Conservation (phyloP, 2,797 vertebrate species). For the Podargus strigoides region DNA sequence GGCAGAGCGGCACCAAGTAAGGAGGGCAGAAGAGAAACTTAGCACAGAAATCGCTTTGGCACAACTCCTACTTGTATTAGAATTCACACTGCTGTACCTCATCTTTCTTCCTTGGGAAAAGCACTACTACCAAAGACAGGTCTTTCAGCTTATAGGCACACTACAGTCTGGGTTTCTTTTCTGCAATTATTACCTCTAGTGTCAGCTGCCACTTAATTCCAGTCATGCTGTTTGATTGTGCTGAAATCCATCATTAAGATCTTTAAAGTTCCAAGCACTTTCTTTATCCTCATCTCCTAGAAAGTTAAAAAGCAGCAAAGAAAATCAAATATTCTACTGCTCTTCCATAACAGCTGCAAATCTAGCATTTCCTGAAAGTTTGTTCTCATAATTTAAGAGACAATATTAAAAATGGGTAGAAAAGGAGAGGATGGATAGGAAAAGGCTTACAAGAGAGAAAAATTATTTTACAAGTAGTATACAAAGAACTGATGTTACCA, state of each 20-base stretch:
- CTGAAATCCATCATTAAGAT: background rate
- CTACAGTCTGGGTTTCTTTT: background rate
- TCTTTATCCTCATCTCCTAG: background rate
- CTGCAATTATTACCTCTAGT: background rate
- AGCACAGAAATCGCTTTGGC: background rate
- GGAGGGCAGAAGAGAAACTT: background rate
- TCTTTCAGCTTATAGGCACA: background rate
- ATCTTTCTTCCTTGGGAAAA: background rate
- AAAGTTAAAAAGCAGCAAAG: background rate
- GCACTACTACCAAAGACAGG: background rate
- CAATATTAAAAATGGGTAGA: background rate
- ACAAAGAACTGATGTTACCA: background rate
- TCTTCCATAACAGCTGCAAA: background rate
- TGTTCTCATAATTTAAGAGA: background rate
- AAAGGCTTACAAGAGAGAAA: background rate
- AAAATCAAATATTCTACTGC: background rate
- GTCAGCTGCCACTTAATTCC: background rate
- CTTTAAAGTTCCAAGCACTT: background rate
- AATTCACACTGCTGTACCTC: background rate
- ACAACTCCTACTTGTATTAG: background rate
- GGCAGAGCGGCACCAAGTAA: background rate
- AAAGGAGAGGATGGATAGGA: background rate
- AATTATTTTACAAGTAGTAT: background rate
- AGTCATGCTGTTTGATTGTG: background rate
- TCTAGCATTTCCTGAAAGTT: background rate